Conservation (phyloP, 2,888 invertebrate species). For the Neuroscelio doddi region DNA sequence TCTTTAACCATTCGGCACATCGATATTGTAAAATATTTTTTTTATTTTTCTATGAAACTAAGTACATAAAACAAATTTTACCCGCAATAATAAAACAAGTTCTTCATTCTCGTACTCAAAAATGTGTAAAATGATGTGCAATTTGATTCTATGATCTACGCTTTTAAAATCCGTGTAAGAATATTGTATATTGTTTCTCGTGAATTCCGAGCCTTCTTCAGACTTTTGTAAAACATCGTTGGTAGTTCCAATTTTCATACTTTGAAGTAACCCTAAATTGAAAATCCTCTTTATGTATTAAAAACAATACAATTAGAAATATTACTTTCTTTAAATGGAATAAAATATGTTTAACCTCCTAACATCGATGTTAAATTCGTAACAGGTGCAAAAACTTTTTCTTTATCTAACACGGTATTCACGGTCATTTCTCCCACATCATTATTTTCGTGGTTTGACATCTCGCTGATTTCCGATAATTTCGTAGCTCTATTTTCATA, state of each 20-base stretch:
- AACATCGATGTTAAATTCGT: conserved; percentile 70
- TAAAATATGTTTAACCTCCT: conserved; percentile 67
- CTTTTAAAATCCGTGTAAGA: conserved; percentile 74
- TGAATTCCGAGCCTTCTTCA: conserved; percentile 54
- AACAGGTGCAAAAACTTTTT: conserved; percentile 51
- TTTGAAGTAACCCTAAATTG: conserved; percentile 72
- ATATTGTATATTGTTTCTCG: conserved; percentile 71
- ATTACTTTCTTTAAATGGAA: too few species aligned
- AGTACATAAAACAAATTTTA: conserved; percentile 56
- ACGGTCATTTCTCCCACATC: conserved; percentile 47
- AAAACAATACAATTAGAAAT: too few species aligned
- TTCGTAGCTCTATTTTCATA: conserved; percentile 72
- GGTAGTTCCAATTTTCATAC: conserved; percentile 70
- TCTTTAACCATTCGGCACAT: too few species aligned
- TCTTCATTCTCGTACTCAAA: conserved; percentile 75
- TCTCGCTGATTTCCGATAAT: conserved; percentile 51
- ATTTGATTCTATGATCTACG: conserved; percentile 76
- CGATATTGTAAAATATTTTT: conserved; percentile 7
- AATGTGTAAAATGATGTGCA: conserved; percentile 74
- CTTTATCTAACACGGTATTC: conserved; percentile 37
- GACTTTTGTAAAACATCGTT: conserved; percentile 67
- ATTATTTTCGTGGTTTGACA: conserved; percentile 43
- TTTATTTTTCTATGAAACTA: conserved; percentile 12
- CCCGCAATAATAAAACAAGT: conserved; percentile 74
- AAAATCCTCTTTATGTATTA: too few species aligned